These are phyloP conservation scores for Drosophila kikkawai DNA, from an alignment of 1,140 invertebrate species.

Conservation along the genomic window DNA sequence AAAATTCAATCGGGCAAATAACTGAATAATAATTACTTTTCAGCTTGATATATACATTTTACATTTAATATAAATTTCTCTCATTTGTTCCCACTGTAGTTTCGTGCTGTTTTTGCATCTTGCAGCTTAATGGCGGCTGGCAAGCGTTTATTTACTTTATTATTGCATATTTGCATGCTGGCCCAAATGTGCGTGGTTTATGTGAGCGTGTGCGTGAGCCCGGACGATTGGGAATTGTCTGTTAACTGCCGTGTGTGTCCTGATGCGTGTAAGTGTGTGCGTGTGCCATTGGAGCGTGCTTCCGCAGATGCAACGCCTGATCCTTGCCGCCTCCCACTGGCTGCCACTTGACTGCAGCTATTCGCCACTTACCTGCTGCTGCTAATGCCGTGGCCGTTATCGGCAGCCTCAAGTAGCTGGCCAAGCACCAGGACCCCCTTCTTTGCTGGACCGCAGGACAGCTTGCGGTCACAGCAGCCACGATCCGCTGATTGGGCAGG, in stretches of 20 bases:
- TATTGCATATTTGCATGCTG: slow-evolving; percentile 74
- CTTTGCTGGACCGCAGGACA: no score
- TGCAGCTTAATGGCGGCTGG: slow-evolving; percentile 52
- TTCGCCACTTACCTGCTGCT: slow-evolving; percentile 19
- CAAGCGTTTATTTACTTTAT: slow-evolving; percentile 79
- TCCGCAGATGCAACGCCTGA: slow-evolving; percentile 24
- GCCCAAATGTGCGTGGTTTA: slow-evolving; percentile 65
- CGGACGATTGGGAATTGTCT: slow-evolving; percentile 62
- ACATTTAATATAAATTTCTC: not conserved
- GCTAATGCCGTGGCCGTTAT: slow-evolving; percentile 43
- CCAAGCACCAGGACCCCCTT: not conserved
- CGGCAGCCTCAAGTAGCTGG: slow-evolving; percentile 24
- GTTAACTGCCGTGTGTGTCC: slow-evolving; percentile 43
- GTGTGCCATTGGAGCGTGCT: slow-evolving; percentile 24
- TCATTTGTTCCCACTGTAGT: not conserved
- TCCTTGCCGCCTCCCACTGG: slow-evolving; percentile 1
- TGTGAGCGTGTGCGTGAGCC: slow-evolving; percentile 31
- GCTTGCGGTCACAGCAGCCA: slow-evolving; percentile 26
- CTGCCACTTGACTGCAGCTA: slow-evolving; percentile 25
- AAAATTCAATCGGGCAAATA: not conserved
- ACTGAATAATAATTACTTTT: not conserved
- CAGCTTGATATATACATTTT: not conserved
- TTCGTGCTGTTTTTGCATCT: slow-evolving; percentile 27
- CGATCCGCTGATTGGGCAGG: slow-evolving; percentile 38
- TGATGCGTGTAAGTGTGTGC: slow-evolving; percentile 7